Percentiles rank a stretch among this genome's conserved stretches.
Evolutionary conservation across 1,140 invertebrate species (phyloP).

Genomic region (Pseudachorutes palmiensis): DNA sequence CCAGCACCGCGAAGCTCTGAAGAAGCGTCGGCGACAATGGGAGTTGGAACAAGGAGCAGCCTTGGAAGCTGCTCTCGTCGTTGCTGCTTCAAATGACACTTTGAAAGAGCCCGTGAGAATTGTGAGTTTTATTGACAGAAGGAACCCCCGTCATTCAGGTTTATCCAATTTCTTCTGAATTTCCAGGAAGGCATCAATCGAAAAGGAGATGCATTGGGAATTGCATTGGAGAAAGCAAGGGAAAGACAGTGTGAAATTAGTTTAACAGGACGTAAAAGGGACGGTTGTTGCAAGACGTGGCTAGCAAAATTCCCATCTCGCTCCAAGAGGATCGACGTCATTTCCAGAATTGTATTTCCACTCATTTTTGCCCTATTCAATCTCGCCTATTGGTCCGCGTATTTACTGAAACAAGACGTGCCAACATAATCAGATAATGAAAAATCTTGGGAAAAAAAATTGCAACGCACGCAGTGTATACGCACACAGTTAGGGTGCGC

Average conservation of each 20-base stretch:
- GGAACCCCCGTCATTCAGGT: too few species aligned
- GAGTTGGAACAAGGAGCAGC: slow-evolving; percentile 41
- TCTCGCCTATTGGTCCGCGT: slow-evolving; percentile 85
- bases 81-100: slow-evolving; percentile 23
- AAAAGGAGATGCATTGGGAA: not conserved
- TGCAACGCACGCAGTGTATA: too few species aligned
- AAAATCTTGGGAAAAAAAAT: too few species aligned
- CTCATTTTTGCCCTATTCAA: slow-evolving; percentile 90
- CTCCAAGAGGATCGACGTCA: slow-evolving; percentile 90
- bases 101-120: slow-evolving; percentile 7
- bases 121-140: too few species aligned
- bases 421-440: too few species aligned
- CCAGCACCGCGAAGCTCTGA: slow-evolving; percentile 42
- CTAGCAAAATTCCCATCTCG: slow-evolving; percentile 82
- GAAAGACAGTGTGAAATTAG: slow-evolving; percentile 1
- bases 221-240: not conserved
- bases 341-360: slow-evolving; percentile 84
- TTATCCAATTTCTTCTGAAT: too few species aligned
- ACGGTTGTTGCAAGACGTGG: slow-evolving; percentile 72
- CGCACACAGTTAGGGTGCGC: too few species aligned
- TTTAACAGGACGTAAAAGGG: not conserved
- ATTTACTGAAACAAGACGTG: slow-evolving; percentile 46
- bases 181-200: not conserved
- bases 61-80: slow-evolving; percentile 31
- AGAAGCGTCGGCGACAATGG: slow-evolving; percentile 42